Evolutionary conservation across 2,888 invertebrate species (phyloP), one percentile per base, ranked within the genome.

Genomic region (Tinea semifulvella): DNA sequence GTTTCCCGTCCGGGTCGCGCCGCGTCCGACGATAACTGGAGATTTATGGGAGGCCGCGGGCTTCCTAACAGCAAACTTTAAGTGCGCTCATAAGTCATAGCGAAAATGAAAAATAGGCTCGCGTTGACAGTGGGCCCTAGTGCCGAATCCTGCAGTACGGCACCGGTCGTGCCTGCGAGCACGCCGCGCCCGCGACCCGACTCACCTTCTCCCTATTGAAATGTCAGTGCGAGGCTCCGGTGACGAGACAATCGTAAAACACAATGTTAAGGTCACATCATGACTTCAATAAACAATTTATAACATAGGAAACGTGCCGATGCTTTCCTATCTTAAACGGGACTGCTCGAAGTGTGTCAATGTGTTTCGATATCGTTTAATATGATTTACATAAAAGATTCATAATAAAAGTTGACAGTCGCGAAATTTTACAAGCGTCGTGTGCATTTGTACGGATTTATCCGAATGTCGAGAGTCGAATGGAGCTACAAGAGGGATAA

Each of bases 201-300:
- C 64, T 79, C 74, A 77, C 77, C 79, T 74, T 66, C 79, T 74
- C 65, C 63, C 79, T 70, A 79, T 79, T 77, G 79, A 79, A 79
- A 80, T 77, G 79, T 79, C 77, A 75, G 70, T 69, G 66, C 61
- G 66, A 65, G 64, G 69, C 65, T 68, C 68, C 19, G 57, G 67
- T 77, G 79, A 79, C 69, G 77, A 77, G 76, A 71, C 77, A 77
- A 79, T 80, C 75, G 74, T 74, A 76, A 73, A 76, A 71, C 68
- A 77, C 72, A 76, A 77, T 73, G 77, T 77, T 75, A 75, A 76
- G 79, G 77, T 77, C 77, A 73, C 68, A 77, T 72, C 77, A 77
- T 77, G 76, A 72, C 79, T 77, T 76, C 77, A 72, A 79, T 79
- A 79, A 79, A 77, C 74, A 68, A 77, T 72, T 65, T 68, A 56